Percentiles rank a stretch among this genome's conserved stretches.
Conservation (phyloP, 2,797 vertebrate species). For the Monodelphis domestica region DNA sequence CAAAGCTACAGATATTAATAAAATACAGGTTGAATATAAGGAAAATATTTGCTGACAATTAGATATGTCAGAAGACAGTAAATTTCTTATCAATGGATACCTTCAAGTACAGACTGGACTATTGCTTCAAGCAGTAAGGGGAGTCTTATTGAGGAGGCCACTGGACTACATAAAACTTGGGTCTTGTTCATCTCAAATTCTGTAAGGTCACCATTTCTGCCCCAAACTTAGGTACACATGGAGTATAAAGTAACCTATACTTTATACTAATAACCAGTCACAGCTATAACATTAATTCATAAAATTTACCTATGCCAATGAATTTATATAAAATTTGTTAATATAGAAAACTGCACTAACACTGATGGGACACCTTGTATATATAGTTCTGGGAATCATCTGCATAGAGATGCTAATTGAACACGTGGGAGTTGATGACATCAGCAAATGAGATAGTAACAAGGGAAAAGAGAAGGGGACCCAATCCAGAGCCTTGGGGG, state of each 20-base stretch:
- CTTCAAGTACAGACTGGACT: not conserved
- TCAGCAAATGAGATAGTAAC: not conserved
- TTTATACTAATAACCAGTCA: not conserved
- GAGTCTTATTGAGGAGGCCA: not conserved
- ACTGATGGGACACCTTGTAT: not conserved
- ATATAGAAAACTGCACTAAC: not conserved
- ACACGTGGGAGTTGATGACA: not conserved
- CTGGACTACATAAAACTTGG: not conserved
- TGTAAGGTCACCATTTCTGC: not conserved
- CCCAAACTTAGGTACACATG: not conserved
- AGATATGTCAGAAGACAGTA: not conserved
- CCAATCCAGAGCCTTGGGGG: not conserved
- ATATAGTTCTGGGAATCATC: not conserved
- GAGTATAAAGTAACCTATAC: not conserved
- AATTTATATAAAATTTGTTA: not conserved
- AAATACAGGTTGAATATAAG: not conserved
- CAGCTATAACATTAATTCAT: not conserved
- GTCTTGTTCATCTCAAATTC: not conserved
- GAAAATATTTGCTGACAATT: not conserved
- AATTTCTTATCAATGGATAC: not conserved
- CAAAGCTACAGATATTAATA: not conserved
- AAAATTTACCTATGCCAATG: not conserved
- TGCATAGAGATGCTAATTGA: not conserved
- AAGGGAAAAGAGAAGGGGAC: not conserved
- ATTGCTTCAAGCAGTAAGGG: accelerated